A percentile compares a stretch with the other conserved stretches of the same genome.
phyloP scores from a whole-genome alignment of 53 echinoderm and acorn worm genomes.

The Temnopleurus reevesii region DNA sequence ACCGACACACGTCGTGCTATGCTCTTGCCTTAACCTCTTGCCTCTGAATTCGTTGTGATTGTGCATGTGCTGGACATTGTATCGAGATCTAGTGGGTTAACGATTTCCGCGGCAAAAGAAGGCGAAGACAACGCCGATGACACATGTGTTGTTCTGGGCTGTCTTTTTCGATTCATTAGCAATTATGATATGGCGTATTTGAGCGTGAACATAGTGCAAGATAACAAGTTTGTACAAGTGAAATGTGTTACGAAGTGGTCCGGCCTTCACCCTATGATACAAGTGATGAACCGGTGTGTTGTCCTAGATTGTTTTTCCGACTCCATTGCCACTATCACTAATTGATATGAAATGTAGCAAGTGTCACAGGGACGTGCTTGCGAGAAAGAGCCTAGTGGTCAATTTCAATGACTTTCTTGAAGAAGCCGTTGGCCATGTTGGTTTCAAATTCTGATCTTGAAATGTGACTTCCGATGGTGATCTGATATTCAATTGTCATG shows the following conservation, averaged over 20 bases:
- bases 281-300: not conserved
- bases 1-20: not conserved
- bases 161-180: not conserved
- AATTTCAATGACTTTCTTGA: too few species aligned
- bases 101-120: not conserved
- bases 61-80: not conserved
- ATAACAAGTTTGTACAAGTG: not conserved
- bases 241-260: not conserved
- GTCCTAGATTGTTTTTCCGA: not conserved
- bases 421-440: too few species aligned
- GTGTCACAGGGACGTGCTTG: too few species aligned
- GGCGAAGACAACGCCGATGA: not conserved
- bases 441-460: too few species aligned
- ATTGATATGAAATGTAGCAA: too few species aligned
- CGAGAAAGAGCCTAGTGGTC: too few species aligned
- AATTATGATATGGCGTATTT: not conserved
- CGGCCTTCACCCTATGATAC: not conserved
- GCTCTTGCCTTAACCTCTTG: not conserved
- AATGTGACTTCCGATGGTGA: too few species aligned
- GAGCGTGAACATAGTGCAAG: slow-evolving; percentile 2
- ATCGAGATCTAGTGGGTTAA: not conserved
- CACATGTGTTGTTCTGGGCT: not conserved
- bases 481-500: too few species aligned
- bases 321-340: not conserved
- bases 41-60: not conserved